Conservation (phyloP, 2,797 vertebrate genomes). For the Mormyrops boulengeri region DNA sequence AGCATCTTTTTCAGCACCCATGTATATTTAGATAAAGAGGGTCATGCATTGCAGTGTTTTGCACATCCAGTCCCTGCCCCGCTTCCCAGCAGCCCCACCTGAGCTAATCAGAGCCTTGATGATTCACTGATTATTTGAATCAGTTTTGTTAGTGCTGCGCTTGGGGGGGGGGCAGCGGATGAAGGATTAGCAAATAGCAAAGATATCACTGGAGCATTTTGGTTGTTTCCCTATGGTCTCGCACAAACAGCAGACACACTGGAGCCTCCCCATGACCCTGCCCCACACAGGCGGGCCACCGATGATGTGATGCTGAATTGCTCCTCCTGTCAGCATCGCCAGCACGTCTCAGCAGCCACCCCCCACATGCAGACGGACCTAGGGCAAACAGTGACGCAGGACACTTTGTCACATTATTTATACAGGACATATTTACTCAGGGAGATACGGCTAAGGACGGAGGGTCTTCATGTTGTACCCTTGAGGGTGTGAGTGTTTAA, state of each 20-base stretch:
- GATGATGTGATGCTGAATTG: not conserved
- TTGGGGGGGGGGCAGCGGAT: not conserved
- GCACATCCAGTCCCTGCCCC: not conserved
- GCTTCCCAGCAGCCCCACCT: not conserved
- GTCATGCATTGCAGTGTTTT: not conserved
- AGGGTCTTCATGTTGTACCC: not conserved
- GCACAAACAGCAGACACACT: not conserved
- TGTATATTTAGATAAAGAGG: not conserved
- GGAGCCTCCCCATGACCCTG: not conserved
- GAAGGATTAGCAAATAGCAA: not conserved
- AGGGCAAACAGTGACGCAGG: not conserved
- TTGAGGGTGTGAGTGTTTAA: not conserved
- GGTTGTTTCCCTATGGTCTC: not conserved
- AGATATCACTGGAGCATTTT: not conserved
- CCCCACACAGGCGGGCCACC: not conserved
- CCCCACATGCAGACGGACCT: not conserved
- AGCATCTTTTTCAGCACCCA: not conserved
- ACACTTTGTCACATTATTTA: not conserved
- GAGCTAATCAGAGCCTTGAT: constrained; percentile 16
- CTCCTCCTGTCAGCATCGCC: not conserved
- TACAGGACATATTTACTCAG: not conserved
- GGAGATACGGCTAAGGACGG: not conserved
- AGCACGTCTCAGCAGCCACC: not conserved
- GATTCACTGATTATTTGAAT: constrained; percentile 24
- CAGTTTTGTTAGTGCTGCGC: not conserved